Percentiles rank a stretch among this genome's conserved stretches.
Evolutionary conservation across 2,797 vertebrate species (phyloP).

Genomic region (Poeciliopsis infans): DNA sequence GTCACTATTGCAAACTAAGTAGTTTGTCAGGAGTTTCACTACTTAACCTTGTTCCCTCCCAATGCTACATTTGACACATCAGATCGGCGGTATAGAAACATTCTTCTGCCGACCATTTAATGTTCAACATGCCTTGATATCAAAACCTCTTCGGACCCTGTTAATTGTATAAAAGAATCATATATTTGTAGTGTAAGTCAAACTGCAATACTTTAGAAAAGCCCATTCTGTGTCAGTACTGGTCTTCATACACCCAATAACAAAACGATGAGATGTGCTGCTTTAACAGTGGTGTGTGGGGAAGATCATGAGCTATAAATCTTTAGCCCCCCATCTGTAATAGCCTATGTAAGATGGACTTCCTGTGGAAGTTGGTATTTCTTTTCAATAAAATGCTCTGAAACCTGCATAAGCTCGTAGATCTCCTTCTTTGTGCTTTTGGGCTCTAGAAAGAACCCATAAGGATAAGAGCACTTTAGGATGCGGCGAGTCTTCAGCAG

Average conservation of each 20-base stretch:
- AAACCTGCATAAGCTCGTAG: constrained; percentile 99
- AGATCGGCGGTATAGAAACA: not conserved
- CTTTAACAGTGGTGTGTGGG: constrained; percentile 31
- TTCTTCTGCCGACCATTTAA: not conserved
- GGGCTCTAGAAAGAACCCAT: constrained; percentile 98
- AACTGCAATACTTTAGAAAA: constrained; percentile 4
- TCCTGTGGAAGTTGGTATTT: constrained; percentile 49
- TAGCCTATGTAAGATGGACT: constrained; percentile 27
- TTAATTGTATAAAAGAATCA: not conserved
- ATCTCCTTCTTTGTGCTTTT: constrained; percentile 99
- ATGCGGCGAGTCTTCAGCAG: constrained; percentile 97
- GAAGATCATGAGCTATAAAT: constrained; percentile 37
- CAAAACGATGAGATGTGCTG: constrained; percentile 40
- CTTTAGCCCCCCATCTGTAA: constrained; percentile 40
- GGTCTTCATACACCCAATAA: constrained; percentile 27
- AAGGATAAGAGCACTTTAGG: constrained; percentile 99
- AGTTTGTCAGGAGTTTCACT: not conserved
- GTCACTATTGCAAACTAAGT: not conserved
- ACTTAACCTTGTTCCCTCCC: not conserved
- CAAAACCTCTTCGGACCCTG: constrained; percentile 9
- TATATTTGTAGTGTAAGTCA: constrained; percentile 14
- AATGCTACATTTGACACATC: not conserved
- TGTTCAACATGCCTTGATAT: constrained; percentile 15
- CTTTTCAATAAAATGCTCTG: constrained; percentile 36
- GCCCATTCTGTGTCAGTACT: constrained; percentile 9